phyloP scores from a whole-genome alignment of 2,888 invertebrate genomes.

The Drosophila emarginata region DNA sequence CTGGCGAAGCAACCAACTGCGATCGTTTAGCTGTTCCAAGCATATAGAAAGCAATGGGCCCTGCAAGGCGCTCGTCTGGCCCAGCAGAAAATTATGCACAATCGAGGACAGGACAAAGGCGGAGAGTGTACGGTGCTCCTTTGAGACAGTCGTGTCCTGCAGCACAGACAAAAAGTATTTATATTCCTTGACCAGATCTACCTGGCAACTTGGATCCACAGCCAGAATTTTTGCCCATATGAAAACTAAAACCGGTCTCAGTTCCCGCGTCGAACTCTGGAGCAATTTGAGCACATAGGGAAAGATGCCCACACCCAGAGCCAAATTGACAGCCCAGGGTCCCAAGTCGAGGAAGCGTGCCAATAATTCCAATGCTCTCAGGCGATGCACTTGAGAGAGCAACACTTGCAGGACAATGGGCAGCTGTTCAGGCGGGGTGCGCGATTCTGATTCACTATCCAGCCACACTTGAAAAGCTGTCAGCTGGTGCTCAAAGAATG shows the following conservation, averaged over 20 bases:
- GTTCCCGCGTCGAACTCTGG: conserved; percentile 96
- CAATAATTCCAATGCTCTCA: conserved; percentile 96
- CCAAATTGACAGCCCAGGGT: conserved; percentile 97
- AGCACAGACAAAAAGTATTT: conserved; percentile 97
- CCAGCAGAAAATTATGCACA: conserved; percentile 93
- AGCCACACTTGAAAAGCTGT: conserved; percentile 94
- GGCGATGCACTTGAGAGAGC: conserved; percentile 89
- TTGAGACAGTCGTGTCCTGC: conserved; percentile 92
- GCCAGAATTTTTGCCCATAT: conserved; percentile 99
- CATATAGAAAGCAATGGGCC: conserved; percentile 95
- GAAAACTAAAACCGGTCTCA: conserved; percentile 96
- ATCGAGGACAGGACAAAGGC: conserved; percentile 97
- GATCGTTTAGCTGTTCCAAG: conserved; percentile 92
- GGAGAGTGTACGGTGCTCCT: conserved; percentile 94
- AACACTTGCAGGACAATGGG: conserved; percentile 98
- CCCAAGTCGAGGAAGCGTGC: conserved; percentile 97
- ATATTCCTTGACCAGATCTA: conserved; percentile 96
- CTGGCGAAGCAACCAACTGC: conserved; percentile 87
- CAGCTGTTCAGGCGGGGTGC: conserved; percentile 96
- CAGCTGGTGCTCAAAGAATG: conserved; percentile 98
- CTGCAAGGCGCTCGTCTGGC: conserved; percentile 95
- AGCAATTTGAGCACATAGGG: conserved; percentile 98
- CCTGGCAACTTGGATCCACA: conserved; percentile 97
- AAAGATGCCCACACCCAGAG: conserved; percentile 98
- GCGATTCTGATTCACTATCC: conserved; percentile 85